Conservation (phyloP, 2,797 vertebrate species). For the Hemitrygon akajei region DNA sequence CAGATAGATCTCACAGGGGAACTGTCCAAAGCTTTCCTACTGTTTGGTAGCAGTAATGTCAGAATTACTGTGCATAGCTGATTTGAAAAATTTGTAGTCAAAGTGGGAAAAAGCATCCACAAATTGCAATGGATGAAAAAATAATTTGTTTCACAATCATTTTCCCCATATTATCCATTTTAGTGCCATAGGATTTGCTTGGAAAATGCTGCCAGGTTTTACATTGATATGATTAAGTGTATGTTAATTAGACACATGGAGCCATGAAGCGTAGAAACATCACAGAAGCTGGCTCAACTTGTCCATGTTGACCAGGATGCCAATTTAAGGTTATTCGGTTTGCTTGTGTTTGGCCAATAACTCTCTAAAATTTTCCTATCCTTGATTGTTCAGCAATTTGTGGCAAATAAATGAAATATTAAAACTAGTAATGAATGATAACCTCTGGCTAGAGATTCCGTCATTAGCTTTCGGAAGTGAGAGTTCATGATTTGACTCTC, state of each 20-base stretch:
- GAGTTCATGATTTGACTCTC: background rate
- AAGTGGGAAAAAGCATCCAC: background rate
- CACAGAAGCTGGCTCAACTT: too few relatives aligned
- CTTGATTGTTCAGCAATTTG: background rate
- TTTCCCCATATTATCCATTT: background rate
- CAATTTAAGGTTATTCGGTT: too few relatives aligned
- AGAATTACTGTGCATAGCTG: too few relatives aligned
- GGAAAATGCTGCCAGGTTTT: background rate
- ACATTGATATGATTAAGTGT: background rate
- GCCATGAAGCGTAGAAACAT: too few relatives aligned
- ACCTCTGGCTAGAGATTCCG: too few relatives aligned
- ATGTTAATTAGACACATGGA: background rate
- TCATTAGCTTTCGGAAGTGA: too few relatives aligned
- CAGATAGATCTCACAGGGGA: background rate
- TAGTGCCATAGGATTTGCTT: background rate
- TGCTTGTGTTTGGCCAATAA: too few relatives aligned
- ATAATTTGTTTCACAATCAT: background rate
- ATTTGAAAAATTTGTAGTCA: background rate
- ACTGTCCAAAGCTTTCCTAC: background rate
- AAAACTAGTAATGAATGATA: background rate
- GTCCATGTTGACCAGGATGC: too few relatives aligned
- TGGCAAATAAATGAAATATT: background rate
- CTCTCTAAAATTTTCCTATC: too few relatives aligned
- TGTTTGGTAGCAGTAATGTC: background rate
- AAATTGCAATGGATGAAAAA: background rate